Conservation (phyloP, 2,113 vertebrate genomes). For the Dunckerocampus dactyliophorus region DNA sequence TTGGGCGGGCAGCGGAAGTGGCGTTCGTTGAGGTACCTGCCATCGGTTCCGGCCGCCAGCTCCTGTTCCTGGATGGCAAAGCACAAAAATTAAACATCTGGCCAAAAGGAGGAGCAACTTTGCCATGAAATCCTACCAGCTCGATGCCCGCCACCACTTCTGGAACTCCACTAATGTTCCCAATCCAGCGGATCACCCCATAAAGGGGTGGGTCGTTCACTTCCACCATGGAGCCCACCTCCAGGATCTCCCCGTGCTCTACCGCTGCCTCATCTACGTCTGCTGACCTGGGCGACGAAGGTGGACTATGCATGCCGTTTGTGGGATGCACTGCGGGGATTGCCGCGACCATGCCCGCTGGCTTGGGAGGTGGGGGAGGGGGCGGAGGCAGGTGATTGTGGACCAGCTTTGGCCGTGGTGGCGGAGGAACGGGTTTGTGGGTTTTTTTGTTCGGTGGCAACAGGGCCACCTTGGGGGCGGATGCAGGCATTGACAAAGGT, state of each 20-base stretch:
- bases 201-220: slow-evolving; percentile 78
- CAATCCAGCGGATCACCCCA: slow-evolving; percentile 82
- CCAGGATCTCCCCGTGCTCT: slow-evolving; percentile 49
- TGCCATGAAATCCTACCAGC: slow-evolving; percentile 59
- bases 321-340: neutral
- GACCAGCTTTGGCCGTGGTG: slow-evolving; percentile 26
- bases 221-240: slow-evolving; percentile 79
- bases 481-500: neutral
- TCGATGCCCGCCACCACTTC: slow-evolving; percentile 77
- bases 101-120: too few relatives aligned
- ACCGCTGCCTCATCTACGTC: accelerated
- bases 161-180: slow-evolving; percentile 54
- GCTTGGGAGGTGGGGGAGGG: slow-evolving; percentile 25
- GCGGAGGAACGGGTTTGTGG: slow-evolving; percentile 31
- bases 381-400: slow-evolving; percentile 12
- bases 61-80: slow-evolving; percentile 72
- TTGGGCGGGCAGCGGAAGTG: slow-evolving; percentile 76
- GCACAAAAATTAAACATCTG: too few relatives aligned
- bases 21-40: slow-evolving; percentile 72
- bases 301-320: slow-evolving; percentile 40
- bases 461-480: slow-evolving; percentile 37
- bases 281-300: slow-evolving; percentile 30
- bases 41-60: slow-evolving; percentile 73
- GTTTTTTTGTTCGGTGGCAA: slow-evolving; percentile 30
- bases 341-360: neutral